Percentiles rank a stretch among this genome's conserved stretches.
phyloP scores from a whole-genome alignment of 2,888 invertebrate species.

The Petrolisthes manimaculis region DNA sequence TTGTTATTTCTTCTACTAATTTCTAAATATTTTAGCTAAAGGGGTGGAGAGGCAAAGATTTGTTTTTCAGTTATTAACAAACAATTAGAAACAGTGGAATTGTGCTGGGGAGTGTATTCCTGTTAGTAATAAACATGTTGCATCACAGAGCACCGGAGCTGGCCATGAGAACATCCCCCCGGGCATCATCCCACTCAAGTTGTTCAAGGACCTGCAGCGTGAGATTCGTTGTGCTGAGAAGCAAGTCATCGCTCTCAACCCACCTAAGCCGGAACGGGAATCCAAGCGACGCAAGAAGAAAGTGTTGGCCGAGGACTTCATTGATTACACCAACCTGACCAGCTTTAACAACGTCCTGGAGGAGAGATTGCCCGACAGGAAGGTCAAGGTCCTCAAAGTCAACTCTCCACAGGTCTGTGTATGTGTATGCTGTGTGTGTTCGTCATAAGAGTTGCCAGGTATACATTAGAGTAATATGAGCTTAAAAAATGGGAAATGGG shows the following conservation, averaged over 20 bases:
- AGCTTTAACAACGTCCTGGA: slow-evolving; percentile 64
- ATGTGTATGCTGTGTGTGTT: background rate
- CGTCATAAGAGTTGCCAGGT: background rate
- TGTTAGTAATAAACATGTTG: too few relatives aligned
- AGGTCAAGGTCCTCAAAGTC: slow-evolving; percentile 59
- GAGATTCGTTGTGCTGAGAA: slow-evolving; percentile 81
- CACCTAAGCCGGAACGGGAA: slow-evolving; percentile 66
- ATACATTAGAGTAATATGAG: too few relatives aligned
- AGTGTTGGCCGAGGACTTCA: slow-evolving; percentile 64
- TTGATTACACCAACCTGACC: slow-evolving; percentile 65
- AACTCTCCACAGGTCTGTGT: slow-evolving; percentile 50
- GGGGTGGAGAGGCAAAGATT: too few relatives aligned
- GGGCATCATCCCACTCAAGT: slow-evolving; percentile 79
- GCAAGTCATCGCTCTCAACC: slow-evolving; percentile 70
- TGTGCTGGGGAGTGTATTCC: too few relatives aligned
- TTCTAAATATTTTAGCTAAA: too few relatives aligned
- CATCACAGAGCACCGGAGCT: slow-evolving; percentile 75
- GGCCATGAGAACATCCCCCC: slow-evolving; percentile 81
- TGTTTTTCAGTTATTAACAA: too few relatives aligned
- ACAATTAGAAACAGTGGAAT: background rate
- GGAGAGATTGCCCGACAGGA: slow-evolving; percentile 66
- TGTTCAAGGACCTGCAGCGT: slow-evolving; percentile 83
- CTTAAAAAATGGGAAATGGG: too few relatives aligned
- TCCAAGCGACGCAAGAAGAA: slow-evolving; percentile 65
- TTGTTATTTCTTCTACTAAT: background rate